Evolutionary conservation across 2,888 invertebrate species (phyloP), one percentile per base, ranked within the genome.

Genomic region (Plagodis dolabraria): DNA sequence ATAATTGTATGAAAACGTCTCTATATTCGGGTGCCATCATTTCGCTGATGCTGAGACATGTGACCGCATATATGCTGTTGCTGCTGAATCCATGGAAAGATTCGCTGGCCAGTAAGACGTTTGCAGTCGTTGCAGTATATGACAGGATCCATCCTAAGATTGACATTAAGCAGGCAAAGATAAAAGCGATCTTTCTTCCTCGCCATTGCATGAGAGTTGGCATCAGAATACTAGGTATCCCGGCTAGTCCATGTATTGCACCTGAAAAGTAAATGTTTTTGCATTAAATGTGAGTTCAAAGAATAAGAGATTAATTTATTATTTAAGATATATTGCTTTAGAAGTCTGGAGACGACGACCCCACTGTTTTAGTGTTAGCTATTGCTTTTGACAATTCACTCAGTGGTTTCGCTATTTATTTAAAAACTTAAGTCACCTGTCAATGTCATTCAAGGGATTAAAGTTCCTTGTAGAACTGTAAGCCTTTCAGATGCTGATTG

Each of bases 131-230:
- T 0, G 65, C 64, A 11, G 40, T 43, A 47, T 56, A 67, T 8
- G 67, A 55, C 5, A 62, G 33, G 10, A 60, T 53, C 69, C 69
- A 69, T 8, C 69, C 69, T 5, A 49, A 45, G 38, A 67, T 54
- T 10, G 57, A 58, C n/a, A 62, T n/a, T 7, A 66, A 47, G 33
- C 69, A 69, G 5, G 67, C 63, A 36, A 56, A 9, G 7, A 66
- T 65, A 46, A 67, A 66, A 33, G 64, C 60, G 33, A 64, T 51
- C 11, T 69, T 69, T 11, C 69, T 60, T 7, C 69, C 69, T 33
- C 11, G 51, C 57, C 64, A 63, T 57, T 69, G 67, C 69, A 69
- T 69, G 10, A 69, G 22, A 0, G 60, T 48, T 6, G 66, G 69
- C 57, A 67, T 60, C 8, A 69, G 7, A 8, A 67, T 53, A 35